Base-by-base conservation (phyloP, 2,113 vertebrate species). In the Nicator chloris region DNA sequence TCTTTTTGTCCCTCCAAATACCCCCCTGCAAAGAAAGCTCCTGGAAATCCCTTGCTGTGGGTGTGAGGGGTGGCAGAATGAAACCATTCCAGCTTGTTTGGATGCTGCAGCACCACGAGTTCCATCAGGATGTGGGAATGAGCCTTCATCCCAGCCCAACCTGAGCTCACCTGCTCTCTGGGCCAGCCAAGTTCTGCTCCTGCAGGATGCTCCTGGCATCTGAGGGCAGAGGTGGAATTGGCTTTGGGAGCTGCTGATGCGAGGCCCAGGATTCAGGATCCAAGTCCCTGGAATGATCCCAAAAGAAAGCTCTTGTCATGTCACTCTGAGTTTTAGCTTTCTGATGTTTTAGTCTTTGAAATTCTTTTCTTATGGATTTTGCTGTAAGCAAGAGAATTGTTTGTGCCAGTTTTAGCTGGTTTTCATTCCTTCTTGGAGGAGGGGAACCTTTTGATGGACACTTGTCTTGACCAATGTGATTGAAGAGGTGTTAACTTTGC, bases 91-190 rank as follows among this genome's bases (percentile, higher is more conserved):
- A 50, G n/a, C 42, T 24, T 5, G 54, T 16, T 60, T 60, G n/a
- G 37, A 33, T 37, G 78, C 65, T 71, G 57, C 63, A 60, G 82
- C 3, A 13, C 37, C 57, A 42, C 4, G 0, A 2, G 64, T 33
- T 68, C 39, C 10, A 50, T 44, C n/a, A 50, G 53, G 83, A 20
- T 53, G 37, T 11, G 59, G 37, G 44, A 20, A 56, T 76, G 22
- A 23, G 80, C 27, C 44, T 44, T 37, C 47, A 15, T 49, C 64
- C 39, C 60, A 53, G 15, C 47, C 78, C 47, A 56, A 44, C 19
- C 6, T 7, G 63, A 81, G 92, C 96, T 93, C 89, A 98, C 98
- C 98, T 93, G 53, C n/a, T 96, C 57, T 97, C 96, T 7, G 96
- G 94, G 47, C 35, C 68, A 13, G 35, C 2, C 39, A 15, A 26